Evolutionary conservation across 2,113 vertebrate species (phyloP).

Genomic region (Indicator indicator): DNA sequence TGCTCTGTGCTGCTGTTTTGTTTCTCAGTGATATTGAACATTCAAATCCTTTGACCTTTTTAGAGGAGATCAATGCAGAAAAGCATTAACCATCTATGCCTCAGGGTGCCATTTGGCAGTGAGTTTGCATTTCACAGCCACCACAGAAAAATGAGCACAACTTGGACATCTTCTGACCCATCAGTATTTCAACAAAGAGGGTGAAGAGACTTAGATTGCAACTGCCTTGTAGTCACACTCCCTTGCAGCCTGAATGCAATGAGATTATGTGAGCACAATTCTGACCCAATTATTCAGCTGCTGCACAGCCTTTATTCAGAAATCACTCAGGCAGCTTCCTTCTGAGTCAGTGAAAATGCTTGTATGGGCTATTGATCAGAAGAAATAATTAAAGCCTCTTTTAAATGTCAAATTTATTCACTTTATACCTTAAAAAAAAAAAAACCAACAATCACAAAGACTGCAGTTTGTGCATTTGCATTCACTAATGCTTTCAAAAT

Average conservation of each 20-base stretch:
- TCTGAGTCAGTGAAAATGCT: not conserved
- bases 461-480: not conserved
- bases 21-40: not conserved
- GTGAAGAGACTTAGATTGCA: not conserved
- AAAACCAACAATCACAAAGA: no score
- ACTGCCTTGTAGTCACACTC: not conserved
- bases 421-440: not conserved
- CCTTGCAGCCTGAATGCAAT: not conserved
- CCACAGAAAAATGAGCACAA: not conserved
- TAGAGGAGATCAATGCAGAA: not conserved
- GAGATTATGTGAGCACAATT: not conserved
- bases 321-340: not conserved
- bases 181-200: not conserved
- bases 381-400: not conserved
- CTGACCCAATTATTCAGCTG: not conserved
- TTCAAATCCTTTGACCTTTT: not conserved
- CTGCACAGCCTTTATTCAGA: not conserved
- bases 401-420: not conserved
- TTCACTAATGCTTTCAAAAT: not conserved
- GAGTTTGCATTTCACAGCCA: not conserved
- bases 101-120: not conserved
- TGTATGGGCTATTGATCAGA: not conserved
- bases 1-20: not conserved
- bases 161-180: not conserved
- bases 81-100: not conserved